Conservation (phyloP, 2,797 vertebrate species). For the Periophthalmus magnuspinnatus region DNA sequence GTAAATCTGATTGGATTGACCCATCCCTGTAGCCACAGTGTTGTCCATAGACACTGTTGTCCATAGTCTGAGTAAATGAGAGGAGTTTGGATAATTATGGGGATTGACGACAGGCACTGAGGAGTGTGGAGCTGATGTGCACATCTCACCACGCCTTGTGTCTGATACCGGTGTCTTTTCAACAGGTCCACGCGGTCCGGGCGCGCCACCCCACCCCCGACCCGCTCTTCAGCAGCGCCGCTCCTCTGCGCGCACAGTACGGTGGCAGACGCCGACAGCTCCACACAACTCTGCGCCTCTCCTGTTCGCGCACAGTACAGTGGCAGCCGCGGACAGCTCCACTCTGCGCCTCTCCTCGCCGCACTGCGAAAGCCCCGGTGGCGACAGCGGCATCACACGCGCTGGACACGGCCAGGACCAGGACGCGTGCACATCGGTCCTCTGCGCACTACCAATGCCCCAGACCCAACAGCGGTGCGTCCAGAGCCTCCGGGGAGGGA, state of each 20-base stretch:
- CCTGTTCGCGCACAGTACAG: conserved; percentile 31
- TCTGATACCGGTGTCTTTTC: background rate
- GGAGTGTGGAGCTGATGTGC: background rate
- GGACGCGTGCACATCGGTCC: conserved; percentile 33
- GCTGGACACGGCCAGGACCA: conserved; percentile 22
- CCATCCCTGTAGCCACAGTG: background rate
- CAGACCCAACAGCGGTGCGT: conserved; percentile 55
- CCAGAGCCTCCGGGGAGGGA: conserved; percentile 62
- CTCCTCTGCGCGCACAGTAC: conserved; percentile 40
- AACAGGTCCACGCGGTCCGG: conserved; percentile 11
- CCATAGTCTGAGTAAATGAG: background rate
- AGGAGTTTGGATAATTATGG: background rate
- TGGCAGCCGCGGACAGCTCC: conserved; percentile 21
- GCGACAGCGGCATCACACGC: conserved; percentile 15
- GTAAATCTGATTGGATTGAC: background rate
- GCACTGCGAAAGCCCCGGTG: conserved; percentile 53
- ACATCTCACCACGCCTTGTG: background rate
- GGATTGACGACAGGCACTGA: background rate
- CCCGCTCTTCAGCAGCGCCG: conserved; percentile 41
- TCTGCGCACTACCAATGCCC: conserved; percentile 55
- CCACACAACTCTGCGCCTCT: conserved; percentile 19
- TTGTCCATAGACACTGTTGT: too few species aligned
- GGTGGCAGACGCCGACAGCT: background rate
- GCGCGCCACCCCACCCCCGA: conserved; percentile 10
- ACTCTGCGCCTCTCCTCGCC: conserved; percentile 30